Percentiles rank a stretch among this genome's conserved stretches.
phyloP scores from a whole-genome alignment of 2,888 invertebrate species.

The Tridacna gigas region DNA sequence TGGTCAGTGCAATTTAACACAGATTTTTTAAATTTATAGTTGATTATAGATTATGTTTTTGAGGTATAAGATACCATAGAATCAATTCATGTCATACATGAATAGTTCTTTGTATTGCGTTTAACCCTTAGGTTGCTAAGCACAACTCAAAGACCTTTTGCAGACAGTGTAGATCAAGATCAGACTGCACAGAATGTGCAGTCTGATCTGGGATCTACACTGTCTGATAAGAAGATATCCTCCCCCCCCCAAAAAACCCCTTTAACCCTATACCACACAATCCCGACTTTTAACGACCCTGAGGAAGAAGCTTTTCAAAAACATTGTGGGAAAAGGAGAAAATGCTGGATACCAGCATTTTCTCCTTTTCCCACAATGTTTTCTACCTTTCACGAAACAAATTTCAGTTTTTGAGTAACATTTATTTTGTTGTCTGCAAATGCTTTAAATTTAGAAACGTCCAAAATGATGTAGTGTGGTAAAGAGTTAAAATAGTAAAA shows the following conservation, averaged over 20 bases:
- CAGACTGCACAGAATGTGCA: neutral
- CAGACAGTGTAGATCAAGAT: neutral
- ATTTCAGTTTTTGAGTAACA: no score
- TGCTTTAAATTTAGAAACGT: no score
- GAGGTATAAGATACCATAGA: neutral
- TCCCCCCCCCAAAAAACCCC: no score
- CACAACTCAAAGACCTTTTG: no score
- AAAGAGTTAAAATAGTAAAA: no score
- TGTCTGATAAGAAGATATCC: neutral
- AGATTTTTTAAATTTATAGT: no score
- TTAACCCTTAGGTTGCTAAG: neutral
- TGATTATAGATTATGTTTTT: no score
- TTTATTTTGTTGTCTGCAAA: no score
- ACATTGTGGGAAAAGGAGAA: slow-evolving; percentile 5
- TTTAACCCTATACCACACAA: neutral
- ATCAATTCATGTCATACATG: neutral
- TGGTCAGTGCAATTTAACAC: no score
- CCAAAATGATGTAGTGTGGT: no score
- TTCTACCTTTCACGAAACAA: no score
- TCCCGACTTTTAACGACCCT: neutral
- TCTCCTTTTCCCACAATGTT: slow-evolving; percentile 5
- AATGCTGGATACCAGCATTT: neutral
- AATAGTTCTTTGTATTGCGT: neutral
- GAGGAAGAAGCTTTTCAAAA: neutral
- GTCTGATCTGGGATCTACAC: no score